phyloP scores from a whole-genome alignment of 2,888 invertebrate species.

The Cecidostiba fungosa region DNA sequence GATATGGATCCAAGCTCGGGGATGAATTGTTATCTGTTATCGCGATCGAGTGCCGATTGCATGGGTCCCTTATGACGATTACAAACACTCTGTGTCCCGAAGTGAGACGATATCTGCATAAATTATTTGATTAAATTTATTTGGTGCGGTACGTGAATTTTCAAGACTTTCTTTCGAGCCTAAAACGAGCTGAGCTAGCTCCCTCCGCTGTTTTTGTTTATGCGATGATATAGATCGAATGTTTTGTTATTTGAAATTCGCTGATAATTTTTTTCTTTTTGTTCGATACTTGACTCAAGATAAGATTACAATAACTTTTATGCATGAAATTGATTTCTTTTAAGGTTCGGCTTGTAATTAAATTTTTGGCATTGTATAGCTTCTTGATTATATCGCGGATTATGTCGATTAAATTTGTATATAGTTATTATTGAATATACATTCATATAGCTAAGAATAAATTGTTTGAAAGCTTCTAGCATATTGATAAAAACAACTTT shows the following conservation, averaged over 20 bases:
- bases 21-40: conserved; percentile 48
- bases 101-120: background rate
- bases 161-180: background rate
- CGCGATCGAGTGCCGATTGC: background rate
- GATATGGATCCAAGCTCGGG: conserved; percentile 61
- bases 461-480: background rate
- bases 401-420: conserved; percentile 49
- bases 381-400: background rate
- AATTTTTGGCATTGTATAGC: background rate
- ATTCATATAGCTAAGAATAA: background rate
- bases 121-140: background rate
- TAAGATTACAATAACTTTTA: background rate
- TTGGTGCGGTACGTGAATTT: background rate
- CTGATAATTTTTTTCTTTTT: background rate
- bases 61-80: too few species aligned
- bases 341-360: background rate
- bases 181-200: background rate
- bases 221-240: background rate
- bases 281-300: background rate
- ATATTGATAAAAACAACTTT: background rate
- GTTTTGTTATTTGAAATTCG: background rate
- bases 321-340: background rate
- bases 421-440: conserved; percentile 12
- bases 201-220: background rate
- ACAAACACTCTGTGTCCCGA: too few species aligned